Conservation (phyloP, 2,113 vertebrate species). For the Neotoma lepida region DNA sequence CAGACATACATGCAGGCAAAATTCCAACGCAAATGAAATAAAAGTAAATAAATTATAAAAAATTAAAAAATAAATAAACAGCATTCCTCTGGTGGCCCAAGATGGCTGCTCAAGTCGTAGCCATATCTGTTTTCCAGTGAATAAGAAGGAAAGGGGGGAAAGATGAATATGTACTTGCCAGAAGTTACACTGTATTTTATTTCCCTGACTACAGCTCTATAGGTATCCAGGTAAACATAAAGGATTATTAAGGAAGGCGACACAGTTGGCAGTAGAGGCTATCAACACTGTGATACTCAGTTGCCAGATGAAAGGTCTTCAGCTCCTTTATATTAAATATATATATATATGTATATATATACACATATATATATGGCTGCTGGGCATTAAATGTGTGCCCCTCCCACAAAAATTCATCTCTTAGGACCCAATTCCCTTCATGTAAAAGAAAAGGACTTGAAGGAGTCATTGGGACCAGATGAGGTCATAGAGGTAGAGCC, state of each 20-base stretch:
- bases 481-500: neutral
- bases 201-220: neutral
- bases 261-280: neutral
- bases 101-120: neutral
- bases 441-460: neutral
- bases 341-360: neutral
- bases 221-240: conserved; percentile 14
- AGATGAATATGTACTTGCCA: neutral
- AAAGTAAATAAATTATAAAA: too few species aligned
- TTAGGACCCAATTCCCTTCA: neutral
- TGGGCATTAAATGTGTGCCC: neutral
- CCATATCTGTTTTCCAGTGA: neutral
- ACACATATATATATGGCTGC: neutral
- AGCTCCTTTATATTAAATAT: neutral
- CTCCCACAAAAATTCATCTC: neutral
- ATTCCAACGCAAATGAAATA: too few species aligned
- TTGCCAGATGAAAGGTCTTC: neutral
- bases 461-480: neutral
- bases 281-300: neutral
- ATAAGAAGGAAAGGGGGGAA: neutral
- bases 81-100: neutral
- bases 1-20: too few species aligned
- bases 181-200: conserved; percentile 27
- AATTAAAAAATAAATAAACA: too few species aligned
- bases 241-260: neutral